phyloP scores from a whole-genome alignment of 2,113 vertebrate genomes.

The Myiopsitta monachus region DNA sequence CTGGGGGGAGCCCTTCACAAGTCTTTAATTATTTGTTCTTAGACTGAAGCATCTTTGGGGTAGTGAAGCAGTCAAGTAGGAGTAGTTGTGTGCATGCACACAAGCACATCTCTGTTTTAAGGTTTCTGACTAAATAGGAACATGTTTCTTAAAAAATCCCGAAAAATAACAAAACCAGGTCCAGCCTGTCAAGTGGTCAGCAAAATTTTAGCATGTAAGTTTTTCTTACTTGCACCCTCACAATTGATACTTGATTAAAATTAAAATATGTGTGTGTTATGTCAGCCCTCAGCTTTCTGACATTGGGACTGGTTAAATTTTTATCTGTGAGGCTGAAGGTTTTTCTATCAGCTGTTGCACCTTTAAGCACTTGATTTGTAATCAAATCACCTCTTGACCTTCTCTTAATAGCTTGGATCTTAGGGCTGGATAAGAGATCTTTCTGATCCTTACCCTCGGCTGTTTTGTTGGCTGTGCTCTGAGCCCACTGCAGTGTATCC shows the following conservation, averaged over 20 bases:
- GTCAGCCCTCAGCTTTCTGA: neutral
- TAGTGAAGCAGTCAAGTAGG: neutral
- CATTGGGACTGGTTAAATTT: neutral
- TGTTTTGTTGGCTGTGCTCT: neutral
- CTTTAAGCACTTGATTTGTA: neutral
- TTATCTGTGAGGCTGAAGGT: neutral
- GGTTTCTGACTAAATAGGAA: neutral
- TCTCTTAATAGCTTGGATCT: neutral
- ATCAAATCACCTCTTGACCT: neutral
- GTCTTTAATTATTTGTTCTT: neutral
- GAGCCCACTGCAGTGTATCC: neutral
- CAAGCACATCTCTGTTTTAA: neutral
- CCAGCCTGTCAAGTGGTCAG: neutral
- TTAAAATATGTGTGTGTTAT: neutral
- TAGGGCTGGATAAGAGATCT: neutral
- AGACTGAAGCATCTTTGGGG: neutral
- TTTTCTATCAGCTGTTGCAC: neutral
- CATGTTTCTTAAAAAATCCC: neutral
- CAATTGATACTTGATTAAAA: neutral
- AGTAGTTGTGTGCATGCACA: neutral
- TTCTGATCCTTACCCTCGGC: neutral
- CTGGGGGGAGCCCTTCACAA: neutral
- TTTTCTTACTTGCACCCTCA: neutral
- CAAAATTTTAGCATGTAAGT: neutral
- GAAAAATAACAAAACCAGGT: neutral